Evolutionary conservation across 2,888 invertebrate species (phyloP), one percentile per base, ranked within the genome.

Genomic region (Hetaerina titia): DNA sequence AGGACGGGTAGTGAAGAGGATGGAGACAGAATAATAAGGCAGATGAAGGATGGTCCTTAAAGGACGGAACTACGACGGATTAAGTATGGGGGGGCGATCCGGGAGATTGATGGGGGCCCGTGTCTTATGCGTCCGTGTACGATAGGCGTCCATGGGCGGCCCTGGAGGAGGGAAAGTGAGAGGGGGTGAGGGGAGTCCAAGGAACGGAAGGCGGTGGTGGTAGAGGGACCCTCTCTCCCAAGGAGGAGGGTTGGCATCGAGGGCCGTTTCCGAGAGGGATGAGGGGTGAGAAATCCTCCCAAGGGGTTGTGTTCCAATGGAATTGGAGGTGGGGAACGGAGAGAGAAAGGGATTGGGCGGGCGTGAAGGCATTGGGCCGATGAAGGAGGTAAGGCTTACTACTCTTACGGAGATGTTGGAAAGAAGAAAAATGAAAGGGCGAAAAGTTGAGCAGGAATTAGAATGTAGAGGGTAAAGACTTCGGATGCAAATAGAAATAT

Each of bases 21-120:
- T 64, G 92, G 92, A 92, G 92, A 92, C 92, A 92, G 69, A 74
- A 92, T 92, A 92, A 92, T 92, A 74, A 74, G 69, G 64, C 22
- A n/a, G 92, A 92, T 92, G 92, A 92, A 74, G 92, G 69, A 92
- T 92, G 45, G 69, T 15, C 69, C 92, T 69, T 92, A 92, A 92
- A 92, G 69, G 92, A 74, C 57, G 92, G 69, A 81, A 81, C 69
- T 56, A 69, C 56, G 64, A 92, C 57, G 69, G 64, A 92, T 92
- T 92, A 92, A 92, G 92, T 92, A 74, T 92, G 74, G 92, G 92
- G 92, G 92, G 69, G 60, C 56, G 92, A 92, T 69, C 13, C 45
- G 45, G 6, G 69, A 92, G 92, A 92, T 92, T 92, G 92, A 92
- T 92, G 69, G n/a, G 89, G 45, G 4, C 4, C 45, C 69, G 92